Conservation (phyloP, 2,113 vertebrate species). For the Melospiza melodia region DNA sequence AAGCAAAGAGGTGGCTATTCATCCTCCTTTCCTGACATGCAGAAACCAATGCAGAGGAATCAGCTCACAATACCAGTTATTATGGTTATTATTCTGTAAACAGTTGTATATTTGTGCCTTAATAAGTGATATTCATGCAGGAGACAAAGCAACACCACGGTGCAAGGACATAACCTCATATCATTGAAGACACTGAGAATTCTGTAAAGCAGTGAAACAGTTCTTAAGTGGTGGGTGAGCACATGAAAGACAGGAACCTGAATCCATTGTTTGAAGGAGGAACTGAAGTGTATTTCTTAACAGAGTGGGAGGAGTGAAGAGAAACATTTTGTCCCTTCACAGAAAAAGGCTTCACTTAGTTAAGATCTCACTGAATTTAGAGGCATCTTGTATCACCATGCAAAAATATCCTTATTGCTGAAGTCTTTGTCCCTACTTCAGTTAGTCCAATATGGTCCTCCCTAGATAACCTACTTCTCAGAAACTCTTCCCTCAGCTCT, state of each 20-base stretch:
- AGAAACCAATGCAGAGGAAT: not conserved
- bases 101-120: not conserved
- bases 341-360: not conserved
- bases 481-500: not conserved
- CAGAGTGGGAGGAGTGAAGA: not conserved
- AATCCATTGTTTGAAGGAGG: not conserved
- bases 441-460: slow-evolving; percentile 5
- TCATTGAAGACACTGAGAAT: not conserved
- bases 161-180: not conserved
- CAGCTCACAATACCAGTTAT: not conserved
- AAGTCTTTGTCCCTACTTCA: slow-evolving; percentile 33
- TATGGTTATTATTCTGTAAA: not conserved
- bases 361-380: slow-evolving; percentile 18
- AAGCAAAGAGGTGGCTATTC: not conserved
- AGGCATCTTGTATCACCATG: not conserved
- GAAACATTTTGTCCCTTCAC: not conserved
- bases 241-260: not conserved
- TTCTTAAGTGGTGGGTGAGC: not conserved
- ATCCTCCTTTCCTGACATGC: not conserved
- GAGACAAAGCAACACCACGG: accelerated
- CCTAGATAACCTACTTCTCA: slow-evolving; percentile 7
- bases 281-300: not conserved
- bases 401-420: slow-evolving; percentile 36
- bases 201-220: not conserved
- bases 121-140: not conserved